Evolutionary conservation across 2,113 vertebrate species (phyloP).

Genomic region (Calyptommatus sinebrachiatus): DNA sequence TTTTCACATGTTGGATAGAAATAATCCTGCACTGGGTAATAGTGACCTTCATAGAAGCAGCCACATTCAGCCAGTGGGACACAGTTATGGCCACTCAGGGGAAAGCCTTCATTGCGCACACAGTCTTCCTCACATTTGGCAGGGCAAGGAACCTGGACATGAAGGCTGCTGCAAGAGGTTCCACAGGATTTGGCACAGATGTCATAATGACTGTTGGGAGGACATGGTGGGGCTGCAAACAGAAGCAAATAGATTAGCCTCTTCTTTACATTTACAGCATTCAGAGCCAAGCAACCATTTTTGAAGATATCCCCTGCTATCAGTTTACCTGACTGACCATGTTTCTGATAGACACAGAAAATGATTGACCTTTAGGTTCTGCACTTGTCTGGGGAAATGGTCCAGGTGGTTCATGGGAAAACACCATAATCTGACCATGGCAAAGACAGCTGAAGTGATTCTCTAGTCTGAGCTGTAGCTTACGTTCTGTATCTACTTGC

Average conservation of each 20-base stretch:
- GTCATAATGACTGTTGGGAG: conserved; percentile 74
- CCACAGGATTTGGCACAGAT: conserved; percentile 66
- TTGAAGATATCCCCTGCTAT: background rate
- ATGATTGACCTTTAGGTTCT: too few species aligned
- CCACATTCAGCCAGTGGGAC: conserved; percentile 75
- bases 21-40: conserved; percentile 64
- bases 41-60: conserved; percentile 68
- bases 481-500: too few species aligned
- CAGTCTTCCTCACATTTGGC: conserved; percentile 71
- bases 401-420: too few species aligned
- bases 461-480: too few species aligned
- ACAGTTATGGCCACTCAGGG: conserved; percentile 68
- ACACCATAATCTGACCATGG: too few species aligned
- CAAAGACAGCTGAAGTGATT: too few species aligned
- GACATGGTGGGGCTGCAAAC: conserved; percentile 71
- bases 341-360: too few species aligned
- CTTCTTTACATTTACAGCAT: background rate
- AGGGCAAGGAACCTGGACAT: conserved; percentile 54
- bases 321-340: too few species aligned
- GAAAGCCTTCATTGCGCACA: conserved; percentile 72
- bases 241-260: background rate
- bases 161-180: conserved; percentile 69
- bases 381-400: too few species aligned
- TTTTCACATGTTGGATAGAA: conserved; percentile 62
- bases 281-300: too few species aligned